These are phyloP conservation scores for Mugil cephalus DNA, from an alignment of 2,113 vertebrate species.

Conservation along the genomic window DNA sequence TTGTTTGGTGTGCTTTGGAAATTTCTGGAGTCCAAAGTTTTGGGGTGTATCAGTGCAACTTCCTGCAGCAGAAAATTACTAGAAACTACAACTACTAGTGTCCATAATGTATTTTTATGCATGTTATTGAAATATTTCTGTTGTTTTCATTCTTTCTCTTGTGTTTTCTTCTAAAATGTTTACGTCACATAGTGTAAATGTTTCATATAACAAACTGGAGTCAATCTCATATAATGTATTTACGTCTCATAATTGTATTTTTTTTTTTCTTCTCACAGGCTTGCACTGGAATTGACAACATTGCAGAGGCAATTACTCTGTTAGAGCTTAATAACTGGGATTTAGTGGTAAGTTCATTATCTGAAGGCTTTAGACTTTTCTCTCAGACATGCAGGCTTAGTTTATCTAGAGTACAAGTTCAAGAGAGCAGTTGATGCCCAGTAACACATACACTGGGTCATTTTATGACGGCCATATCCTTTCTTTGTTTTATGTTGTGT, in stretches of 20 bases:
- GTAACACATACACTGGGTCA: neutral
- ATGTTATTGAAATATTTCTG: too few relatives aligned
- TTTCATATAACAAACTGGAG: neutral
- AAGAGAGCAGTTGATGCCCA: slow-evolving; percentile 21
- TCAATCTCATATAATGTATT: neutral
- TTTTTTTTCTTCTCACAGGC: slow-evolving; percentile 84
- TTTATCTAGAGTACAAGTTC: slow-evolving; percentile 25
- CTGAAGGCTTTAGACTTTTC: slow-evolving; percentile 31
- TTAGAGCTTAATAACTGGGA: slow-evolving; percentile 99
- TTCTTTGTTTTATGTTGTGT: slow-evolving; percentile 1
- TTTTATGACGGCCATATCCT: neutral
- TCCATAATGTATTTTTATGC: neutral
- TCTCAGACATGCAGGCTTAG: slow-evolving; percentile 32
- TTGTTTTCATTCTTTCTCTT: too few relatives aligned
- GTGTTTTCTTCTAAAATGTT: neutral
- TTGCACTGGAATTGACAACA: slow-evolving; percentile 99
- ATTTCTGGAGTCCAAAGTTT: neutral
- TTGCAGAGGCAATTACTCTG: slow-evolving; percentile 98
- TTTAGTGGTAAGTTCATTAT: slow-evolving; percentile 95
- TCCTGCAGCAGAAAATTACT: too few relatives aligned
- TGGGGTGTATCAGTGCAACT: neutral
- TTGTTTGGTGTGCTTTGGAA: neutral
- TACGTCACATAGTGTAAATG: neutral
- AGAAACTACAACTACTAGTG: too few relatives aligned
- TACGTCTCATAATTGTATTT: slow-evolving; percentile 16